Evolutionary conservation across 2,888 invertebrate genomes (phyloP), one percentile per base, ranked within the genome.

Genomic region (Mystacides longicornis): DNA sequence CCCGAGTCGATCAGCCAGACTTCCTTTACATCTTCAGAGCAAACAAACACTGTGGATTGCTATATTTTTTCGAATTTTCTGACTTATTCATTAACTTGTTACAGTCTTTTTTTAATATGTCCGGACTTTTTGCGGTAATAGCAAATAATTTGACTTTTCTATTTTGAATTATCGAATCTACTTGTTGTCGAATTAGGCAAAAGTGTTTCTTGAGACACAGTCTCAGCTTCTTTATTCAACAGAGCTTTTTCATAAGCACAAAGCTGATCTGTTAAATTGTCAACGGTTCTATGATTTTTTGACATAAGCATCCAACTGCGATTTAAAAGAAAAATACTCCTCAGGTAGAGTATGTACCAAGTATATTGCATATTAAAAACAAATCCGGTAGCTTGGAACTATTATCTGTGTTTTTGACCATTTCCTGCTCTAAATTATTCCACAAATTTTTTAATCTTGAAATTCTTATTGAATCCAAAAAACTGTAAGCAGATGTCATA

Each of bases 401-500:
- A 43, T 43, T 43, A 7, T n/a, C n/a, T n/a, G n/a, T n/a, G n/a
- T 14, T 43, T 43, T 16, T 7, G 4, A n/a, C n/a, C 4, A 43
- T 16, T 43, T 43, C 43, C 43, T 43, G 43, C 43, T 43, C n/a
- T 16, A 43, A 43, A 16, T 43, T 43, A 14, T 7, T 43, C 43
- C 43, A 43, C n/a, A 43, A 14, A 16, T 43, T 43, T 45, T 57
- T 60, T 14, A 60, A 47, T 51, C 54, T 59, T 9, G n/a, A n/a
- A n/a, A n/a, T n/a, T n/a, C n/a, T n/a, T n/a, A n/a, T n/a, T n/a
- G n/a, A n/a, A n/a, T n/a, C n/a, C 11, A 52, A 55, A 3, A 55
- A 60, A 4, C 60, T 59, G 51, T 62, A 58, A 48, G 60, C 60
- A 27, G 21, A 43, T 4, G 54, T 16, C n/a, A 50, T 16, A 11